Base-by-base conservation (phyloP, 2,797 vertebrate genomes). In the Onychomys leucogaster region DNA sequence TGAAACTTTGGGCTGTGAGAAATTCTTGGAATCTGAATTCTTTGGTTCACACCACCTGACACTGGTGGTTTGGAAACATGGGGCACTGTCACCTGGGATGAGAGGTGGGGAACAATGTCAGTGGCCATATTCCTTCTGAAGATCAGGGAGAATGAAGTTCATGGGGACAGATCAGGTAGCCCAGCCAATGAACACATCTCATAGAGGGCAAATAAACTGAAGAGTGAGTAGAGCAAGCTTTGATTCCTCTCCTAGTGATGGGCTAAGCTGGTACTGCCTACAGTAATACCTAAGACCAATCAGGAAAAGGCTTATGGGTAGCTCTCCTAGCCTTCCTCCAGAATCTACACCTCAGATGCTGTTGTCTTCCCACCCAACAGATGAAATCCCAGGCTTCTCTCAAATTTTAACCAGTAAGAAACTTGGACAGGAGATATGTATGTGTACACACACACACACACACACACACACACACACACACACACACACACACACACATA, bases 361-460 rank as follows among this genome's bases (percentile, higher is more conserved):
- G 71, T 85, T 82, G 88, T 89, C 63, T 94, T 91, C 49, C 81
- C 41, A 87, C 7, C 7, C 90, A 75, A 49, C n/a, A 76, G 69
- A 43, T 92, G 49, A 93, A 96, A 95, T 80, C 25, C n/a, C 49
- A 84, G 7, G 21, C 59, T 81, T 77, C 94, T 77, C 69, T 96
- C 37, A 96, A 95, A 96, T 90, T 94, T 92, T 91, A 95, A 63
- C 43, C 43, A 69, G 12, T 2, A 55, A 46, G 23, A 87, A 71
- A 52, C 32, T 27, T 55, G 27, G 12, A 52, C 61, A 10, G n/a
- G 8, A 71, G 8, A 67, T 43, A n/a, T 85, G 34, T 23, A 63
- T 96, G 27, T 27, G 27, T 25, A 61, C 9, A 61, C 27, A 61
- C 1, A 59, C 19, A 59, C 21, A 59, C 19, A 61, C 17, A 34